A percentile compares a stretch with the other conserved stretches of the same genome.
These are phyloP conservation scores for Penelope pileata DNA, from an alignment of 2,113 vertebrate genomes.

Conservation along the genomic window DNA sequence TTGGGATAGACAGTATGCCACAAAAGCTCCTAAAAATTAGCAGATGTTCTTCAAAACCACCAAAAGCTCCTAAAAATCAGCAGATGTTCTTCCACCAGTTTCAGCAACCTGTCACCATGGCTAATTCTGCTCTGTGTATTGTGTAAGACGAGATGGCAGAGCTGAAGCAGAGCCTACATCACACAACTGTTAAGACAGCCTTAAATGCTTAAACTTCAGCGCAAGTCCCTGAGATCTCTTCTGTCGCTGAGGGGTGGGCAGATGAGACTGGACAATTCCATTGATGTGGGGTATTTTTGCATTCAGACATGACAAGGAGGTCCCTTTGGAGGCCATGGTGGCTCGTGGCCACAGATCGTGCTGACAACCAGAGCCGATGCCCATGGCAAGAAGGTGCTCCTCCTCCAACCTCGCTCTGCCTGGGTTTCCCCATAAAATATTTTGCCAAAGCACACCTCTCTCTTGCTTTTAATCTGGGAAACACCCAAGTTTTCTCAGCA, in stretches of 20 bases:
- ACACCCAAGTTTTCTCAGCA: not conserved
- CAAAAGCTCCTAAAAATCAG: not conserved
- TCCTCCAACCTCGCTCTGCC: not conserved
- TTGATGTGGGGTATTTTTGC: not conserved
- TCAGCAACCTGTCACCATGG: not conserved
- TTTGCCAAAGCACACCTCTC: not conserved
- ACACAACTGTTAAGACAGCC: not conserved
- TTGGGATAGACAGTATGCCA: not conserved
- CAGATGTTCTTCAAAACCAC: not conserved
- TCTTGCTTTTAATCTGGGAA: not conserved
- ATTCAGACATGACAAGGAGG: not conserved
- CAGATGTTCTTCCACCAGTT: not conserved
- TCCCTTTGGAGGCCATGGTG: not conserved
- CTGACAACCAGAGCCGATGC: not conserved
- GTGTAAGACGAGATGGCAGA: not conserved
- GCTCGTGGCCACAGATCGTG: rapidly evolving
- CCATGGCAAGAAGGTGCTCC: not conserved
- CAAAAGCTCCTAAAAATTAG: not conserved
- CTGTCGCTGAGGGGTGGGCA: not conserved
- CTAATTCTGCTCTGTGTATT: not conserved
- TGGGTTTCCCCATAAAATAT: not conserved
- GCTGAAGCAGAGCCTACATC: not conserved
- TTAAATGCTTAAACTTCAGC: not conserved
- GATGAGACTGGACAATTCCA: rapidly evolving
- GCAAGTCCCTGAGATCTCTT: not conserved